Evolutionary conservation across 2,888 invertebrate genomes (phyloP).

Genomic region (Linnaemya tessellans): DNA sequence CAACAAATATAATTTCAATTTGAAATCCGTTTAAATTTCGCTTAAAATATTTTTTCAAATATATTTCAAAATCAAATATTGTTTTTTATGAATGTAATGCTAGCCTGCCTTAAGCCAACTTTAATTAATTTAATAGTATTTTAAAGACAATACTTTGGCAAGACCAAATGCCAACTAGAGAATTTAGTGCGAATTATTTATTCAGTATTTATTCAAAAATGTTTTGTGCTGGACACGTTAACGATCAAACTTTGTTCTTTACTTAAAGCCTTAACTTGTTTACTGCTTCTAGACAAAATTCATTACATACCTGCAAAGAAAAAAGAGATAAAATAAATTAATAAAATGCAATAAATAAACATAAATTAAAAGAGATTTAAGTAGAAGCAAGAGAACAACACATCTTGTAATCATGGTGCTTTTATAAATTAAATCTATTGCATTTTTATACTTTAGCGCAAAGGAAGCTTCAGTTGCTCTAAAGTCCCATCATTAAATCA

Average conservation of each 20-base stretch:
- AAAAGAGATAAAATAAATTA: slow-evolving; percentile 18
- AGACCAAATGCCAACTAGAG: neutral
- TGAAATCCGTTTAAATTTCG: no score
- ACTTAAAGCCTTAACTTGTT: neutral
- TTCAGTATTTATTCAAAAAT: neutral
- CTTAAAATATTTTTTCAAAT: no score
- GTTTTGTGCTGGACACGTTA: neutral
- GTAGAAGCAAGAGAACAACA: neutral
- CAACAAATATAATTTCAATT: no score
- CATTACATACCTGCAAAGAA: slow-evolving; percentile 62
- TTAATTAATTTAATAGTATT: no score
- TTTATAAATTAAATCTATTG: neutral
- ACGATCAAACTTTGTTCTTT: neutral
- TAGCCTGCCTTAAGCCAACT: no score
- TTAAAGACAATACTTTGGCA: no score
- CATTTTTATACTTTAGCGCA: neutral
- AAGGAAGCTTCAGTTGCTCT: neutral
- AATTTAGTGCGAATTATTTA: neutral
- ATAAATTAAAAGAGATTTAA: neutral
- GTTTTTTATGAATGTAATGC: no score
- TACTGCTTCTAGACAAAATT: neutral
- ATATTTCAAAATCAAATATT: no score
- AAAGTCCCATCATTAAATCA: no score
- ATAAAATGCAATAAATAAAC: slow-evolving; percentile 16
- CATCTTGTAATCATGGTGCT: neutral